Percentiles rank a stretch among this genome's conserved stretches.
phyloP scores from a whole-genome alignment of 2,113 vertebrate species.

The Entomyzon cyanotis region DNA sequence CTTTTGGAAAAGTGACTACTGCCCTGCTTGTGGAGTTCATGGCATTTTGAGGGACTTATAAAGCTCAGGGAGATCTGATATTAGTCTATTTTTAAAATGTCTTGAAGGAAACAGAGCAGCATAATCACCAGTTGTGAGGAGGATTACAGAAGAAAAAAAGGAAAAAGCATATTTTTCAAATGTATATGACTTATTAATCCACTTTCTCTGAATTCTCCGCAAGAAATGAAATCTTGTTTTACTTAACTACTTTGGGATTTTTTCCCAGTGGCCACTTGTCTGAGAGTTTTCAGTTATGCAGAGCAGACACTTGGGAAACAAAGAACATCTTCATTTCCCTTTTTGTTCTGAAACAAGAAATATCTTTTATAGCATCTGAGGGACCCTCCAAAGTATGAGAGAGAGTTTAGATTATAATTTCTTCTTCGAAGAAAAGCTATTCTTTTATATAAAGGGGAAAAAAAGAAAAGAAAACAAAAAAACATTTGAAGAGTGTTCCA shows the following conservation, averaged over 20 bases:
- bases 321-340: neutral
- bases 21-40: neutral
- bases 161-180: neutral
- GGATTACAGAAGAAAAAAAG: neutral
- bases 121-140: neutral
- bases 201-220: neutral
- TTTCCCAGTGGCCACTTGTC: neutral
- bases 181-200: neutral
- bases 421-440: neutral
- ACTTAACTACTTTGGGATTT: neutral
- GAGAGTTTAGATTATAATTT: neutral
- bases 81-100: neutral
- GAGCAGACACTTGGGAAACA: neutral
- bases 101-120: neutral
- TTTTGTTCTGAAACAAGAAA: constrained; percentile 27
- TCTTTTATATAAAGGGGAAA: neutral
- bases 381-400: neutral
- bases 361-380: neutral
- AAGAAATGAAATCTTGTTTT: neutral
- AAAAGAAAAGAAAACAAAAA: neutral
- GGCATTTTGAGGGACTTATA: neutral
- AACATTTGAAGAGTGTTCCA: constrained; percentile 7
- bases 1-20: neutral
- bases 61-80: neutral
- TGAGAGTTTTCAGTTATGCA: neutral